Evolutionary conservation across 1,140 invertebrate species (phyloP).

Genomic region (Listronotus oregonensis): DNA sequence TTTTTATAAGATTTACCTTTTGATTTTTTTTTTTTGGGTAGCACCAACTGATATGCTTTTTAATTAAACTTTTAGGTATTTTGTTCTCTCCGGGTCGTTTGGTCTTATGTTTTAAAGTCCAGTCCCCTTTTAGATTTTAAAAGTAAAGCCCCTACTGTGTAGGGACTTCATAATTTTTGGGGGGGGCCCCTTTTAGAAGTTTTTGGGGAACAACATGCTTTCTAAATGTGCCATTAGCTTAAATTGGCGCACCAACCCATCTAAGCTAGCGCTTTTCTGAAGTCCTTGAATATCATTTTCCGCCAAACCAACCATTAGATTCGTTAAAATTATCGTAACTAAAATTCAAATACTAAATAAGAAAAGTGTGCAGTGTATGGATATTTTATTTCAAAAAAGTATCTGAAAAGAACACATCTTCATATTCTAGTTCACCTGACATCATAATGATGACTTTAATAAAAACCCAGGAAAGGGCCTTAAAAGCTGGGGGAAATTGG

Average conservation of each 20-base stretch:
- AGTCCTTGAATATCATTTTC: slow-evolving; percentile 84
- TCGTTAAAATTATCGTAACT: slow-evolving; percentile 84
- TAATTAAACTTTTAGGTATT: slow-evolving; percentile 75
- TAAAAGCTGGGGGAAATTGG: slow-evolving; percentile 74
- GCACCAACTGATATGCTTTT: slow-evolving; percentile 73
- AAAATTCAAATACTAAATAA: slow-evolving; percentile 76
- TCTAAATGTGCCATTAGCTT: slow-evolving; percentile 80
- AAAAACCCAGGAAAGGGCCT: slow-evolving; percentile 64
- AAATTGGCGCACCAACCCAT: slow-evolving; percentile 76
- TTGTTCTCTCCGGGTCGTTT: slow-evolving; percentile 79
- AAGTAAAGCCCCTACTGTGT: slow-evolving; percentile 70
- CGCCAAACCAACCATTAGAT: slow-evolving; percentile 82
- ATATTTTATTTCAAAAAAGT: slow-evolving; percentile 59
- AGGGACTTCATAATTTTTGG: slow-evolving; percentile 66
- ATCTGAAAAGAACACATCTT: slow-evolving; percentile 78
- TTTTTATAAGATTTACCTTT: slow-evolving; percentile 57
- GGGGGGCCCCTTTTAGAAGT: slow-evolving; percentile 68
- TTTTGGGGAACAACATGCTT: slow-evolving; percentile 79
- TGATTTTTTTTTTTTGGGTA: slow-evolving; percentile 65
- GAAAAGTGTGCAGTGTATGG: slow-evolving; percentile 75
- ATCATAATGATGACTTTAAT: slow-evolving; percentile 88
- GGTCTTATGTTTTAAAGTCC: slow-evolving; percentile 72
- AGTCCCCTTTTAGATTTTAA: slow-evolving; percentile 72
- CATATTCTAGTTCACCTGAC: slow-evolving; percentile 83
- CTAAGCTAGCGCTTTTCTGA: slow-evolving; percentile 79